Percentiles rank a stretch among this genome's conserved stretches.
phyloP scores from a whole-genome alignment of 2,888 invertebrate species.

The Galerucella nymphaeae region DNA sequence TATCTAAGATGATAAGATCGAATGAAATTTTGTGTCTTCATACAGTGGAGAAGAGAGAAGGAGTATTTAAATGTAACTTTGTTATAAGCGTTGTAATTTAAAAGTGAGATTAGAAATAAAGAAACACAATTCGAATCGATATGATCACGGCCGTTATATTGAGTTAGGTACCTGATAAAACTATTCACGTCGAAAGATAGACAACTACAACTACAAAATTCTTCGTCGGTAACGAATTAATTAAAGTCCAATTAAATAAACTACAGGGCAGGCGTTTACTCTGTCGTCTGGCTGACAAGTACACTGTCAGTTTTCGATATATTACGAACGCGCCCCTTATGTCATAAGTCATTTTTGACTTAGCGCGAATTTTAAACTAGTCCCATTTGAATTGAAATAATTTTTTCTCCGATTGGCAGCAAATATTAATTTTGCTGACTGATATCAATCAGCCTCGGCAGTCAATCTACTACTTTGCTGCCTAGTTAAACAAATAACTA shows the following conservation, averaged over 20 bases:
- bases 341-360: too few relatives aligned
- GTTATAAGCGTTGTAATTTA: constrained; percentile 35
- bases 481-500: too few relatives aligned
- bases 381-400: too few relatives aligned
- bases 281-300: too few relatives aligned
- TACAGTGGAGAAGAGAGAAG: constrained; percentile 23
- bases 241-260: background rate
- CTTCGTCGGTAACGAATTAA: background rate
- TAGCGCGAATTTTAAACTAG: too few relatives aligned
- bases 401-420: too few relatives aligned
- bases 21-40: constrained; percentile 38
- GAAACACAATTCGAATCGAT: constrained; percentile 21
- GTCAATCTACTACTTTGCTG: too few relatives aligned
- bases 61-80: constrained; percentile 28
- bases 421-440: too few relatives aligned
- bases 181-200: background rate
- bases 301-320: too few relatives aligned
- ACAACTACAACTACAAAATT: background rate
- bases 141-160: constrained; percentile 16
- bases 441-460: too few relatives aligned
- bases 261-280: too few relatives aligned
- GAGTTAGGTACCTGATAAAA: background rate
- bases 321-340: too few relatives aligned
- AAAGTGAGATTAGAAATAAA: constrained; percentile 32
- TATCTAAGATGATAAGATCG: constrained; percentile 38